Evolutionary conservation across 92 coral and sea anemone genomes (phyloP).

Genomic region (Isaurus tuberculatus): DNA sequence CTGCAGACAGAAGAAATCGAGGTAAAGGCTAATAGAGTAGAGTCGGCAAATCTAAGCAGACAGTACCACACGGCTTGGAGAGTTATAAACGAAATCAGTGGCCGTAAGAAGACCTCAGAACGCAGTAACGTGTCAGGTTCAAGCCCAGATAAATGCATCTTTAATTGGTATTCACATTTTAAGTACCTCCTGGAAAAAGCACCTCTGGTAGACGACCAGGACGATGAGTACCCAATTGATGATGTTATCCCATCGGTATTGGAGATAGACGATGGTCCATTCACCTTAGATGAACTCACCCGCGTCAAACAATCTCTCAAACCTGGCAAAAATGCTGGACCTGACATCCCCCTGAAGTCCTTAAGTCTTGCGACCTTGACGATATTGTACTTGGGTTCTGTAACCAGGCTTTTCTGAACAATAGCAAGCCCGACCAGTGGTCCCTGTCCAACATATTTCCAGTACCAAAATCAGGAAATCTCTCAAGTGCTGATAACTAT

Average conservation of each 20-base stretch:
- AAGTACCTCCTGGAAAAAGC: constrained; percentile 53
- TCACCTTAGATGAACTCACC: no score
- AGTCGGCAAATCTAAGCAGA: constrained; percentile 5
- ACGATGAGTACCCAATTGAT: constrained; percentile 20
- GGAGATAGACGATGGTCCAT: no score
- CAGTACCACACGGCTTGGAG: constrained; percentile 47
- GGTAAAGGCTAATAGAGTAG: constrained; percentile 10
- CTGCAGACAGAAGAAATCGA: constrained; percentile 33
- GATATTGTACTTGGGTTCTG: neutral
- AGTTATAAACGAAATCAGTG: no score
- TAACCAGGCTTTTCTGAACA: constrained; percentile 9
- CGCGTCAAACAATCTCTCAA: no score
- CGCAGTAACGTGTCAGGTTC: constrained; percentile 27
- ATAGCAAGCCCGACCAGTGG: constrained; percentile 51
- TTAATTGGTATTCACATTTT: constrained; percentile 49
- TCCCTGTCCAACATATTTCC: constrained; percentile 6
- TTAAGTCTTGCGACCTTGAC: constrained; percentile 7
- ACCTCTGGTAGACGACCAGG: constrained; percentile 31
- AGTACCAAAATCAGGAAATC: constrained; percentile 47
- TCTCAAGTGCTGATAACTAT: constrained; percentile 43
- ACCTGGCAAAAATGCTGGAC: no score
- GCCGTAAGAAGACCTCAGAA: constrained; percentile 15
- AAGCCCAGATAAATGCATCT: constrained; percentile 54
- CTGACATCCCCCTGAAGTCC: no score
- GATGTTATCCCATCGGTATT: constrained; percentile 13